phyloP scores from a whole-genome alignment of 1,140 invertebrate genomes.

The Diplogasteroides magnus region DNA sequence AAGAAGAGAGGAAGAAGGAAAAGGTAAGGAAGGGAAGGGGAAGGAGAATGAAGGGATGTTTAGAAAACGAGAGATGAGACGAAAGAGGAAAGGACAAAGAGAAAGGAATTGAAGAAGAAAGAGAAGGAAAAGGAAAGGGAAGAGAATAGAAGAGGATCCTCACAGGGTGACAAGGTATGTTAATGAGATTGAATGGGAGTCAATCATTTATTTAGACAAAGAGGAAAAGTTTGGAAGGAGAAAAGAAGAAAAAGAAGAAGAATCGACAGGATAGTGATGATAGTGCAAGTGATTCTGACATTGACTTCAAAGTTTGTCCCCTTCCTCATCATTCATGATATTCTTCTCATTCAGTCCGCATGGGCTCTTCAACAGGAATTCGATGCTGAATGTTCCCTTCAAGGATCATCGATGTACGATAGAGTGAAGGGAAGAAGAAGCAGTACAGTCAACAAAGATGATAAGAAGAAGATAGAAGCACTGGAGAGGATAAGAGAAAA shows the following conservation, averaged over 20 bases:
- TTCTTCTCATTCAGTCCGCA: neutral
- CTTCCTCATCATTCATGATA: neutral
- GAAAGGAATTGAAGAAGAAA: neutral
- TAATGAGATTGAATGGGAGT: neutral
- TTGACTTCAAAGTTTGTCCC: neutral
- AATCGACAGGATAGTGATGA: neutral
- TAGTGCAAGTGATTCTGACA: neutral
- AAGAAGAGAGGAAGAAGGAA: neutral
- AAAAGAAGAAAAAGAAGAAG: conserved; percentile 1
- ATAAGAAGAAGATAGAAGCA: neutral
- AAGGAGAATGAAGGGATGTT: too few species aligned
- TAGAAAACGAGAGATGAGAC: neutral
- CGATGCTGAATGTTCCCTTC: neutral
- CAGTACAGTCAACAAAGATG: neutral
- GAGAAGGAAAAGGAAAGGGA: neutral
- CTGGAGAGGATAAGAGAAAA: neutral
- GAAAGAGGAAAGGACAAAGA: neutral
- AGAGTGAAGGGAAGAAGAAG: neutral
- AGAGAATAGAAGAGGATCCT: neutral
- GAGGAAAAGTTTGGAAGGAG: neutral
- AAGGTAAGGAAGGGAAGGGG: neutral
- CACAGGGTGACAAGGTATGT: too few species aligned
- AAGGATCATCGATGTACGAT: neutral
- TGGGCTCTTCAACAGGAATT: neutral
- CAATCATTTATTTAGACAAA: neutral